Conservation (phyloP, 2,797 vertebrate species). For the Otolemur crassicaudatus region DNA sequence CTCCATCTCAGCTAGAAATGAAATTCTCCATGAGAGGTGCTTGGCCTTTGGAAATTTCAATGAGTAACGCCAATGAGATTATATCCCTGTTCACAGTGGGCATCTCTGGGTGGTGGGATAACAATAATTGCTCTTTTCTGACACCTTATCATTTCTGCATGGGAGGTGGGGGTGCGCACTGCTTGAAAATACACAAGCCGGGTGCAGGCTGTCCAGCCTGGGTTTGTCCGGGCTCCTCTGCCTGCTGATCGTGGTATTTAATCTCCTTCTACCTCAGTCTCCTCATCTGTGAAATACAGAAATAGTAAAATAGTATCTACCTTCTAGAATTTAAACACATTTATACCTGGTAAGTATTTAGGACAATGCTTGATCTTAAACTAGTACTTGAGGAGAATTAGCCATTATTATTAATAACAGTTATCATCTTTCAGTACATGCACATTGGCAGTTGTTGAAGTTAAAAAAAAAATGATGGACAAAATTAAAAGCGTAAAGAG, state of each 20-base stretch:
- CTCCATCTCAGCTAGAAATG: conserved; percentile 47
- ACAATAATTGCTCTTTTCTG: background rate
- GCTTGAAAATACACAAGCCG: background rate
- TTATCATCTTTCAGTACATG: background rate
- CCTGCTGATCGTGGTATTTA: background rate
- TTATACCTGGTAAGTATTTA: background rate
- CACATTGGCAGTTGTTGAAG: background rate
- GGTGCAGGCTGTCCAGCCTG: background rate
- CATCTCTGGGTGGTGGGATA: background rate
- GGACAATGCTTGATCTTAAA: background rate
- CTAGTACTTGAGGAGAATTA: background rate
- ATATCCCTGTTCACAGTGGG: background rate
- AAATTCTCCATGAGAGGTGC: conserved; percentile 33
- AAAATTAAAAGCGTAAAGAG: background rate
- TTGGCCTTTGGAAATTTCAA: conserved; percentile 17
- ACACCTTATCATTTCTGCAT: background rate
- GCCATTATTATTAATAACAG: background rate
- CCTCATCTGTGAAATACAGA: conserved; percentile 12
- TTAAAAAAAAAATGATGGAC: background rate
- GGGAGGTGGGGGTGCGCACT: background rate
- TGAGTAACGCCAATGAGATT: background rate
- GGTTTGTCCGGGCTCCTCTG: background rate
- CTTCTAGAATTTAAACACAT: background rate
- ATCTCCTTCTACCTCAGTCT: background rate
- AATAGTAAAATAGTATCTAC: background rate